Evolutionary conservation across 2,888 invertebrate genomes (phyloP).

Genomic region (Coelinius sp.): DNA sequence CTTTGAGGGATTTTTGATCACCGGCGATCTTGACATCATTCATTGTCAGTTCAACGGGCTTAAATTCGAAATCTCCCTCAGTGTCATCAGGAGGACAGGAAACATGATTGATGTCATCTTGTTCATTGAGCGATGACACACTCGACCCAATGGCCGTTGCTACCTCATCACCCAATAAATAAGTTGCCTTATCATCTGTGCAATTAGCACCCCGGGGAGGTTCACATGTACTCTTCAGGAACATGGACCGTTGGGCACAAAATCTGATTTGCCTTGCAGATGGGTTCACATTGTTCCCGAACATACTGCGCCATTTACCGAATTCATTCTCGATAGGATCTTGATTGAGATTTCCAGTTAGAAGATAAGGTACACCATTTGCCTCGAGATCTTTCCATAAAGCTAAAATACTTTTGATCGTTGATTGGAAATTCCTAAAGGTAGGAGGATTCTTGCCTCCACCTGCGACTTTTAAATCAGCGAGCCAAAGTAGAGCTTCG

Average conservation of each 20-base stretch:
- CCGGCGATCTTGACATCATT: background rate
- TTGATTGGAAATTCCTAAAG: background rate
- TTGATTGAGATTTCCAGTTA: slow-evolving; percentile 47
- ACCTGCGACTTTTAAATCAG: background rate
- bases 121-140: background rate
- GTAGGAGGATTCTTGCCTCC: background rate
- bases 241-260: background rate
- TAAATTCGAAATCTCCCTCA: background rate
- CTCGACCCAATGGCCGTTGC: background rate
- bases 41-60: background rate
- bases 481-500: background rate
- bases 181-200: background rate
- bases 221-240: background rate
- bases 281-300: too few relatives aligned
- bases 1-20: background rate
- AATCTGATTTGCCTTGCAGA: background rate
- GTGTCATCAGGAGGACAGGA: background rate
- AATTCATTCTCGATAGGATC: slow-evolving; percentile 53
- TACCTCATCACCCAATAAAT: background rate
- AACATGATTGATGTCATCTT: background rate
- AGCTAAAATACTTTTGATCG: slow-evolving; percentile 45
- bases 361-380: slow-evolving; percentile 41
- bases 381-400: slow-evolving; percentile 47
- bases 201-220: background rate
- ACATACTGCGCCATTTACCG: slow-evolving; percentile 24